A percentile compares a stretch with the other conserved stretches of the same genome.
These are phyloP conservation scores for Cyclophora albipunctata DNA, from an alignment of 2,888 invertebrate species.

Conservation along the genomic window DNA sequence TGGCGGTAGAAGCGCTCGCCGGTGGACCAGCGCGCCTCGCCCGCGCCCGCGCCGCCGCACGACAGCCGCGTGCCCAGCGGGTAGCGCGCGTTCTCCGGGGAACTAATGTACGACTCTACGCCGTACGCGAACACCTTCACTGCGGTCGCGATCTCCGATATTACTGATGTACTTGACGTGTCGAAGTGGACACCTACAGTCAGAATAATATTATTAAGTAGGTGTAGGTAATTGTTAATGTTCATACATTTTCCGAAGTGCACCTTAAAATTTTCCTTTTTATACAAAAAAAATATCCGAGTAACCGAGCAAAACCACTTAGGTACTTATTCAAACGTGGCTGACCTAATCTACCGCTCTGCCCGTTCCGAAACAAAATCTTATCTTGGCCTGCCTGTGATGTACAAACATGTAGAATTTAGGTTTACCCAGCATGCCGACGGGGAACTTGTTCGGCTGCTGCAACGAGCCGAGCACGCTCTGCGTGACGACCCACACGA, in stretches of 20 bases:
- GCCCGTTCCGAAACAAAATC: too few species aligned
- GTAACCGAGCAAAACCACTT: too few species aligned
- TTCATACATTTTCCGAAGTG: too few species aligned
- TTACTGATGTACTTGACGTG: conserved; percentile 86
- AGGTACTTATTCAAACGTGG: too few species aligned
- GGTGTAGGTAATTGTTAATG: too few species aligned
- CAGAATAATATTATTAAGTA: too few species aligned
- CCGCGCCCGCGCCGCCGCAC: conserved; percentile 85
- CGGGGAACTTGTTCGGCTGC: conserved; percentile 82
- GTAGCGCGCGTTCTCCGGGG: conserved; percentile 79
- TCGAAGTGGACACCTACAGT: conserved; percentile 89
- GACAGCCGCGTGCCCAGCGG: conserved; percentile 84
- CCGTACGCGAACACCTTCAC: conserved; percentile 94
- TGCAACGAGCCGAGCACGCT: conserved; percentile 91
- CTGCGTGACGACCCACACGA: conserved; percentile 97
- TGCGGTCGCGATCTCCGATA: conserved; percentile 91
- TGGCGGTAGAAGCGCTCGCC: conserved; percentile 88
- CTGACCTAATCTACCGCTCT: too few species aligned
- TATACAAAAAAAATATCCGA: too few species aligned
- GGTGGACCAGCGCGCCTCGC: conserved; percentile 90
- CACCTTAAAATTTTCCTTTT: too few species aligned
- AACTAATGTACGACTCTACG: conserved; percentile 88
- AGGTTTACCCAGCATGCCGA: conserved; percentile 89
- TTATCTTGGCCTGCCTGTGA: background rate
- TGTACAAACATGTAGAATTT: background rate